Conservation (phyloP, 1,140 invertebrate species). For the Pantala flavescens region DNA sequence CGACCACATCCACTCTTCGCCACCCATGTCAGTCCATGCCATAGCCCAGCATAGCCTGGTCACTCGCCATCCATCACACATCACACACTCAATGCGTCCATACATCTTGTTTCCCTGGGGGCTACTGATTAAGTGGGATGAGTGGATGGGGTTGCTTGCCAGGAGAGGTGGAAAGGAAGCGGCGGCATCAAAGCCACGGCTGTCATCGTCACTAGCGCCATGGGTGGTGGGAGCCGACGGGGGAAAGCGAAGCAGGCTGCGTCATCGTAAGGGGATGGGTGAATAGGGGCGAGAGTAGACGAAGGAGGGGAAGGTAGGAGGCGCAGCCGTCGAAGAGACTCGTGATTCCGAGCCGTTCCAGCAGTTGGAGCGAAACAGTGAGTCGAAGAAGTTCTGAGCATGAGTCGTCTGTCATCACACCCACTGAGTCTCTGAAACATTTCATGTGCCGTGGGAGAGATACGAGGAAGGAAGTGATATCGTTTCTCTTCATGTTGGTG, state of each 20-base stretch:
- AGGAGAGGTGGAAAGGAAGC: not conserved
- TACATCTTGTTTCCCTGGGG: slow-evolving; percentile 18
- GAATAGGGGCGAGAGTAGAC: slow-evolving; percentile 14
- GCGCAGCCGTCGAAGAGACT: slow-evolving; percentile 24
- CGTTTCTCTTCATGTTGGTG: not conserved
- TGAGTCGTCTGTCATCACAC: not conserved
- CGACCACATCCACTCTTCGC: slow-evolving; percentile 29
- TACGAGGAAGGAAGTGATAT: too few species aligned
- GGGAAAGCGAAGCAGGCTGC: slow-evolving; percentile 25
- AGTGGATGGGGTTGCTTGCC: not conserved
- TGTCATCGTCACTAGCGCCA: slow-evolving; percentile 39
- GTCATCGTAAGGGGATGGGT: slow-evolving; percentile 33
- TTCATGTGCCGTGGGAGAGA: too few species aligned
- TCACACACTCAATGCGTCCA: slow-evolving; percentile 17
- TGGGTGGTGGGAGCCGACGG: slow-evolving; percentile 38
- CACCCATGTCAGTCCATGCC: slow-evolving; percentile 42
- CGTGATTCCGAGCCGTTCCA: not conserved
- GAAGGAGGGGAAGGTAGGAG: slow-evolving; percentile 19
- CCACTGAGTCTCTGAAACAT: too few species aligned
- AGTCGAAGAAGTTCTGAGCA: not conserved
- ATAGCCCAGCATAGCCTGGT: slow-evolving; percentile 41
- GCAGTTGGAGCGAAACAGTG: slow-evolving; percentile 1
- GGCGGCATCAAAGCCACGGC: slow-evolving; percentile 30
- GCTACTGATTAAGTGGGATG: slow-evolving; percentile 23
- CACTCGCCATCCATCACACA: slow-evolving; percentile 20